Conservation (phyloP, 2,888 invertebrate species). For the Eupithecia tripunctaria region DNA sequence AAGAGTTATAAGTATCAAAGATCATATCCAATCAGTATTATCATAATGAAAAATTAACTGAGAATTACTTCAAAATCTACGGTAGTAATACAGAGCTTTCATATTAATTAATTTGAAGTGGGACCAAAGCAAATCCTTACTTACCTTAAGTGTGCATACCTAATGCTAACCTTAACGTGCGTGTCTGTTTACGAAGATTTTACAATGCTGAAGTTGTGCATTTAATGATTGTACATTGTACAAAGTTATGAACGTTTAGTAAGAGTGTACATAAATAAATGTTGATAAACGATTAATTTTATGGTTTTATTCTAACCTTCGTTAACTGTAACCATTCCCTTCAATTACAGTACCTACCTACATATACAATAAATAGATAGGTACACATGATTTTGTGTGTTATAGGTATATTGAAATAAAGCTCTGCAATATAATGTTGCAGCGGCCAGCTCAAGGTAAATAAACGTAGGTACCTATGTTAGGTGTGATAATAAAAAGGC, state of each 20-base stretch:
- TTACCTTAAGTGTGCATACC: constrained; percentile 54
- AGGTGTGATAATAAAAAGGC: no score
- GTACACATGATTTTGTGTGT: neutral
- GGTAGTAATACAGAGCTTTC: constrained; percentile 53
- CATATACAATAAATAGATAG: no score
- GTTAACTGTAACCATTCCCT: neutral
- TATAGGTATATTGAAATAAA: no score
- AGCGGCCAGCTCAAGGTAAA: no score
- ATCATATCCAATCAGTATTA: constrained; percentile 27
- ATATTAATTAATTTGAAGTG: constrained; percentile 56
- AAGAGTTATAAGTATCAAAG: constrained; percentile 48
- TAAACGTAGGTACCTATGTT: no score
- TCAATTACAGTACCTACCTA: neutral
- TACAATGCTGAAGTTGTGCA: constrained; percentile 84
- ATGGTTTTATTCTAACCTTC: constrained; percentile 45
- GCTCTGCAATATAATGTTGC: no score
- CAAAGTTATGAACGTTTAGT: constrained; percentile 67
- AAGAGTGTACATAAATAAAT: constrained; percentile 82
- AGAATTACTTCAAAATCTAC: constrained; percentile 32
- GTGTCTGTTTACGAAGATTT: constrained; percentile 69
- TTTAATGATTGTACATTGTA: constrained; percentile 83
- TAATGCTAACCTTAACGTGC: constrained; percentile 58
- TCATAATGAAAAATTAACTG: constrained; percentile 21
- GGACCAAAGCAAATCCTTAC: constrained; percentile 69
- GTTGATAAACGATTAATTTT: constrained; percentile 67